A percentile compares a stretch with the other conserved stretches of the same genome.
These are phyloP conservation scores for Bergia sp. DNA, from an alignment of 92 coral and sea anemone species.

Conservation along the genomic window DNA sequence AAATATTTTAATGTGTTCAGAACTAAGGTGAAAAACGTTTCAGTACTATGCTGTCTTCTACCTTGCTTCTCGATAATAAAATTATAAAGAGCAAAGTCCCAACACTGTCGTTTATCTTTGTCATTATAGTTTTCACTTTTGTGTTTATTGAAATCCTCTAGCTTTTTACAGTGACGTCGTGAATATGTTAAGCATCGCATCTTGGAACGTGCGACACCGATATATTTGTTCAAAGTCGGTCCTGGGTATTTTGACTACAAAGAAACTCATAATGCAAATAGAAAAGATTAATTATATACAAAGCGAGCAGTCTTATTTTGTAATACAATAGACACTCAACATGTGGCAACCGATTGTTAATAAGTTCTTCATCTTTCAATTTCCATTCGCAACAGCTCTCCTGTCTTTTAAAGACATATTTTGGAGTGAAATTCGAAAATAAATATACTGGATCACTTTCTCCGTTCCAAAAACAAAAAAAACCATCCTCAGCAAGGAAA, in stretches of 20 bases:
- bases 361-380: background rate
- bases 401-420: background rate
- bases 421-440: background rate
- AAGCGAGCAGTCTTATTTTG: background rate
- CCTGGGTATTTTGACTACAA: constrained; percentile 14
- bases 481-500: too few relatives aligned
- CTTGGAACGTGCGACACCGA: background rate
- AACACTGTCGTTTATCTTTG: background rate
- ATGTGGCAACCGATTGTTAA: background rate
- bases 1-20: background rate
- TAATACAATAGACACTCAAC: constrained; percentile 23
- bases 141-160: background rate
- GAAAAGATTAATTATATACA: background rate
- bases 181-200: background rate
- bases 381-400: background rate
- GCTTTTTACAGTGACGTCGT: background rate
- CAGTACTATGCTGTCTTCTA: background rate
- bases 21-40: background rate
- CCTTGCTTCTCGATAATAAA: background rate
- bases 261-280: background rate
- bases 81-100: background rate
- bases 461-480: too few relatives aligned
- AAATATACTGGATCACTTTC: background rate
- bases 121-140: background rate
- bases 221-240: background rate